Conservation (phyloP, 1,140 invertebrate genomes). For the Leptonema lineaticorne region DNA sequence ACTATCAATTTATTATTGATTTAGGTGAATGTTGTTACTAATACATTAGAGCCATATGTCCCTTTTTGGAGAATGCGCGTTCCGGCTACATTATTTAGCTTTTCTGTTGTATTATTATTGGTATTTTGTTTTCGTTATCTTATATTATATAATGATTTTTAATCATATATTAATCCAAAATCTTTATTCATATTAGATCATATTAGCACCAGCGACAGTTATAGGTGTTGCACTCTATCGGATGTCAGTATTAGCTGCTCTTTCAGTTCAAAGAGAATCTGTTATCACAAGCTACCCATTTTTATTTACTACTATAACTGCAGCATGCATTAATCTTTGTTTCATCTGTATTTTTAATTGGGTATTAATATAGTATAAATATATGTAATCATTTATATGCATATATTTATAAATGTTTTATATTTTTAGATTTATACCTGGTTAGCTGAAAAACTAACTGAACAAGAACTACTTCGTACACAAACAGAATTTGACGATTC, state of each 20-base stretch:
- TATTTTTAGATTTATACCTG: slow-evolving; percentile 76
- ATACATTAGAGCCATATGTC: slow-evolving; percentile 77
- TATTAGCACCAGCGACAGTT: slow-evolving; percentile 81
- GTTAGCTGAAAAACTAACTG: slow-evolving; percentile 89
- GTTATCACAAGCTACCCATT: slow-evolving; percentile 73
- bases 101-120: slow-evolving; percentile 79
- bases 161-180: slow-evolving; percentile 17
- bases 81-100: slow-evolving; percentile 80
- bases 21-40: slow-evolving; percentile 71
- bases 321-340: slow-evolving; percentile 82
- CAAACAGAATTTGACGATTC: slow-evolving; percentile 98
- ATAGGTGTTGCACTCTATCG: slow-evolving; percentile 90
- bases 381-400: not conserved
- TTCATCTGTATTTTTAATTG: slow-evolving; percentile 87
- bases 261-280: slow-evolving; percentile 61
- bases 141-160: slow-evolving; percentile 7
- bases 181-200: slow-evolving; percentile 51
- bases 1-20: slow-evolving; percentile 2
- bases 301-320: slow-evolving; percentile 80
- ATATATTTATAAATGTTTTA: not conserved
- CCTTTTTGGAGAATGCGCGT: slow-evolving; percentile 87
- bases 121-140: slow-evolving; percentile 52
- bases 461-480: slow-evolving; percentile 90
- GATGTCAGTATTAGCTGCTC: slow-evolving; percentile 79
- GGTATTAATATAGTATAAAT: slow-evolving; percentile 55